Base-by-base conservation (phyloP, 2,888 invertebrate genomes). In the Trachelus stipa region DNA sequence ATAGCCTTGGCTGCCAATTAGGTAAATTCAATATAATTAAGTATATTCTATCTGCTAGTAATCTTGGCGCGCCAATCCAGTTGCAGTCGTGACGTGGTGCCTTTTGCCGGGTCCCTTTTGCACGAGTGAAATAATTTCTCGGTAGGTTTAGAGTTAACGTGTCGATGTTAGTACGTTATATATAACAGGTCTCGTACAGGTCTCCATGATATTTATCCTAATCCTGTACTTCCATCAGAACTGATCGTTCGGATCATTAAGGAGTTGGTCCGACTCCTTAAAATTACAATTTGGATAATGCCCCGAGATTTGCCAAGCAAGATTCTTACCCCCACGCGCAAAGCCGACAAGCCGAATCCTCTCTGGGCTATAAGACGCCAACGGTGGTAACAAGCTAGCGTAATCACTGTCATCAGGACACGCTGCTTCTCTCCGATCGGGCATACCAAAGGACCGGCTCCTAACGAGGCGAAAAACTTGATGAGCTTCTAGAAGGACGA, bases 1-100 rank as follows among this genome's bases (percentile, higher is more conserved):
- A 83, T 84, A 84, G 77, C 82, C 83, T 76, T 79, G 79, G 76
- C 80, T 79, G 76, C 82, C 87, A 87, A 87, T 87, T 86, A 86
- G 85, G 85, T 85, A 85, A 87, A 87, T 86, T 85, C 87, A 83
- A 87, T 87, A 87, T 87, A 86, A 86, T 87, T 87, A 87, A 87
- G 82, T 85, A 85, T 85, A 85, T 85, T 86, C 83, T 82, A 86
- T 79, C 73, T 75, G 40, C 34, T 31, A 73, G 77, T 79, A 80
- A 83, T 83, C 81, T 77, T 69, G 69, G 31, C 77, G 76, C 74
- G 80, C 75, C 77, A 79, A 82, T 79, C 79, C 69, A 77, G 74
- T 37, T 71, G 74, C 74, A 74, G 74, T 74, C 74, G 74, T 74
- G 74, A 74, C 37, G 74, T 37, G n/a, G 74, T 35, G 35, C 74